These are phyloP conservation scores for Eubasilissa regina DNA, from an alignment of 1,140 invertebrate genomes.

Conservation along the genomic window DNA sequence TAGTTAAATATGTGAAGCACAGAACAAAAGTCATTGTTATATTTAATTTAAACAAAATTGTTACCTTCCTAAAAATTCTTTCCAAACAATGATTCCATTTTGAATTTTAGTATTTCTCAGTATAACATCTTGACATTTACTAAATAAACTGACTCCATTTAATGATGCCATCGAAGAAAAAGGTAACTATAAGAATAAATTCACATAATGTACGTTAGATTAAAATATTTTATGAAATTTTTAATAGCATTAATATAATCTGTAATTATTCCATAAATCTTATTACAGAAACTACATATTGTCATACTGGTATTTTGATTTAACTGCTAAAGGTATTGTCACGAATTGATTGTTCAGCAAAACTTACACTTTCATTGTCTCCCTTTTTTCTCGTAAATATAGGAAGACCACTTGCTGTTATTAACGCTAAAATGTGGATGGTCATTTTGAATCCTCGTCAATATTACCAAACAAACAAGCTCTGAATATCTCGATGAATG, in stretches of 20 bases:
- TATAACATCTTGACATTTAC: conserved; percentile 76
- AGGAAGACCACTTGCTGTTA: conserved; percentile 80
- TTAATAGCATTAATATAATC: too few species aligned
- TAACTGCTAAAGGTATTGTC: neutral
- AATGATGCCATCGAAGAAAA: conserved; percentile 81
- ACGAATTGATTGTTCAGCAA: neutral
- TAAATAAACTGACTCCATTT: conserved; percentile 83
- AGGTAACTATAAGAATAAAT: conserved; percentile 73
- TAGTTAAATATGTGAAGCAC: too few species aligned
- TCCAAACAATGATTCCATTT: conserved; percentile 79
- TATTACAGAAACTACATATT: neutral
- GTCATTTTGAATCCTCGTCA: conserved; percentile 70
- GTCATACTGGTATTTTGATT: neutral
- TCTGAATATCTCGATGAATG: too few species aligned
- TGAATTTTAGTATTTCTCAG: conserved; percentile 76
- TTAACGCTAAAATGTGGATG: conserved; percentile 79
- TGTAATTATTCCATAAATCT: neutral
- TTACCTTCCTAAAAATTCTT: conserved; percentile 76
- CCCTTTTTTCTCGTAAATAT: conserved; percentile 81
- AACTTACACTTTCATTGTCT: conserved; percentile 75
- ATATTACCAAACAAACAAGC: too few species aligned
- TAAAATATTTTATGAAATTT: too few species aligned
- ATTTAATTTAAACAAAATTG: neutral
- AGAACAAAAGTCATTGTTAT: too few species aligned
- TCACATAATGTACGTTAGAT: neutral